Conservation (phyloP, 1,140 invertebrate genomes). For the Drosophila truncata region DNA sequence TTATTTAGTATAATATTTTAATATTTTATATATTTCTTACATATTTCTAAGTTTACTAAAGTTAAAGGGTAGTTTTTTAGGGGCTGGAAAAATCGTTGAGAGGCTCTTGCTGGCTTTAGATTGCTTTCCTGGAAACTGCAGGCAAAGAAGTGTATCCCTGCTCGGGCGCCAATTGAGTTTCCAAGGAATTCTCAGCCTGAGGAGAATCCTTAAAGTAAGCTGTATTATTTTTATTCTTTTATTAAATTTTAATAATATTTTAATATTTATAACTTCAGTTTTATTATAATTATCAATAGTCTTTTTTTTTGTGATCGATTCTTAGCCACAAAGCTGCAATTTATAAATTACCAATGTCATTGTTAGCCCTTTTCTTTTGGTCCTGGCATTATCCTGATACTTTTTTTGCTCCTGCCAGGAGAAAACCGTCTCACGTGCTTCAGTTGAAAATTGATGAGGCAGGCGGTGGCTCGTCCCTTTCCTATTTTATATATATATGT, state of each 20-base stretch:
- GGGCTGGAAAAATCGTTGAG: no score
- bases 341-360: conserved; percentile 1
- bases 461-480: conserved; percentile 4
- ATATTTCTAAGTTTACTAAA: neutral
- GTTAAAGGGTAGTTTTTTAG: no score
- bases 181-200: no score
- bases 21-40: neutral
- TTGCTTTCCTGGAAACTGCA: no score
- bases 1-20: neutral
- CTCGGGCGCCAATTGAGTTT: no score
- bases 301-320: neutral
- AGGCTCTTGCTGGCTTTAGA: no score
- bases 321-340: neutral
- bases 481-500: neutral
- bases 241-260: no score
- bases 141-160: no score
- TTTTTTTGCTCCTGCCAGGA: neutral
- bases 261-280: no score
- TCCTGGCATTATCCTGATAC: neutral
- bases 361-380: neutral
- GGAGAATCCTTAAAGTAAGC: no score
- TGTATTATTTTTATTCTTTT: no score
- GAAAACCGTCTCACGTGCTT: conserved; percentile 39
- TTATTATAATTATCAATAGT: neutral
- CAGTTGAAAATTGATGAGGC: conserved; percentile 65